Evolutionary conservation across 1,140 invertebrate genomes (phyloP).

Genomic region (Zaprionus lachaisei): DNA sequence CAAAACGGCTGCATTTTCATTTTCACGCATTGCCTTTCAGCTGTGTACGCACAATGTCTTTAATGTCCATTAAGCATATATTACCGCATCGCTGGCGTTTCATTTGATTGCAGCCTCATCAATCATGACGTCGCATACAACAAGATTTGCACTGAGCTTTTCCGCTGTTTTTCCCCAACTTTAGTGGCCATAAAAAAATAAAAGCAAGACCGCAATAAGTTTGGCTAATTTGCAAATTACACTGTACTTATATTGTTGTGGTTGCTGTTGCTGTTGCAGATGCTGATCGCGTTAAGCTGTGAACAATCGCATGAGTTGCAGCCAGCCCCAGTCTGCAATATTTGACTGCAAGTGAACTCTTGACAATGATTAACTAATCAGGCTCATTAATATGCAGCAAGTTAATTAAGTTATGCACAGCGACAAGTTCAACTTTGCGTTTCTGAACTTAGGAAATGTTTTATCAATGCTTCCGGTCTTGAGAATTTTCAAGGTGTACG

Average conservation of each 20-base stretch:
- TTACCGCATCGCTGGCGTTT: conserved; percentile 71
- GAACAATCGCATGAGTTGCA: conserved; percentile 7
- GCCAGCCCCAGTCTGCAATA: not conserved
- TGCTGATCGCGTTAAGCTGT: conserved; percentile 5
- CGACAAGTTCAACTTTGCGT: conserved; percentile 27
- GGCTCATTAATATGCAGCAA: conserved; percentile 23
- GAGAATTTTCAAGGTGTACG: conserved; percentile 19
- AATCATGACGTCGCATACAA: conserved; percentile 44
- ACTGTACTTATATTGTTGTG: conserved; percentile 33
- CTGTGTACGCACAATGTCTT: conserved; percentile 65
- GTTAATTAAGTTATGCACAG: conserved; percentile 50
- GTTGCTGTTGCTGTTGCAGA: conserved; percentile 11
- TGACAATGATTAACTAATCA: conserved; percentile 31
- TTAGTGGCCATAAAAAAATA: conserved; percentile 44
- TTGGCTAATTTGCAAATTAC: conserved; percentile 67
- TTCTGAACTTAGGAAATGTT: conserved; percentile 16
- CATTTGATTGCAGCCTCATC: conserved; percentile 75
- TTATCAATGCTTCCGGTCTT: conserved; percentile 29
- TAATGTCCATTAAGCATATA: conserved; percentile 72
- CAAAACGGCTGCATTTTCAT: conserved; percentile 47
- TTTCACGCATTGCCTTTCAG: conserved; percentile 58
- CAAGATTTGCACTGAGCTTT: conserved; percentile 5
- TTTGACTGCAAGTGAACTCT: conserved; percentile 26
- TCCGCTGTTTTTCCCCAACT: conserved; percentile 45
- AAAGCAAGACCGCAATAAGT: conserved; percentile 37